These are phyloP conservation scores for Hippopotamus amphibius DNA, from an alignment of 2,113 vertebrate genomes.

Conservation along the genomic window DNA sequence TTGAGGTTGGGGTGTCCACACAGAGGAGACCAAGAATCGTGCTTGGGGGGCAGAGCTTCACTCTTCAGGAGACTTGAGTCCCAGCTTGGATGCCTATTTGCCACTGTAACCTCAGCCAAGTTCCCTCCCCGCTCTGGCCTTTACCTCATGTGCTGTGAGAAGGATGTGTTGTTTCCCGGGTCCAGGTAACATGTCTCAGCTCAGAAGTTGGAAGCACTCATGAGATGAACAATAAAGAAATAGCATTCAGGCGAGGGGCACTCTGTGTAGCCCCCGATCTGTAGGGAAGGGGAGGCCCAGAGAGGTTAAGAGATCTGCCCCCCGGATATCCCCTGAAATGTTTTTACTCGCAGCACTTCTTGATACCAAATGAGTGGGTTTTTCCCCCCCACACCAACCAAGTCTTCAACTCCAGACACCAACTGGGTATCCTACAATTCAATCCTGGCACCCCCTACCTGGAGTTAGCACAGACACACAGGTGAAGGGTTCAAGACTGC, in stretches of 20 bases:
- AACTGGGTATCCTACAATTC: background rate
- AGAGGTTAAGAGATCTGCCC: background rate
- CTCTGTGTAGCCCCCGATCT: background rate
- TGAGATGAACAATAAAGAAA: too few relatives aligned
- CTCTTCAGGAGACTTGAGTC: background rate
- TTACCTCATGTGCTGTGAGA: background rate
- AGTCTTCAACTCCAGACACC: background rate
- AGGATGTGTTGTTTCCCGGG: too few relatives aligned
- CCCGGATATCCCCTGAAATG: background rate
- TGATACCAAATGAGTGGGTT: background rate
- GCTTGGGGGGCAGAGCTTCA: background rate
- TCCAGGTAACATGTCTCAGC: background rate
- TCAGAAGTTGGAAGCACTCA: background rate
- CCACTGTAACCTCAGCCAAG: background rate
- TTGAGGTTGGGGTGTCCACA: background rate
- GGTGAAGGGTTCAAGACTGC: background rate
- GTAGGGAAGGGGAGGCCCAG: background rate
- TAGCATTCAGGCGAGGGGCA: rapidly evolving
- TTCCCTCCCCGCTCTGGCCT: background rate
- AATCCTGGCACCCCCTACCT: background rate
- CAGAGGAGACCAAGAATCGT: background rate
- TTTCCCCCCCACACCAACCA: background rate
- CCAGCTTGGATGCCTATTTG: background rate
- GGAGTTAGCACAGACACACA: background rate
- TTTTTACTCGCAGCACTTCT: background rate